phyloP scores from a whole-genome alignment of 2,888 invertebrate species.

The Protophormia terraenovae region DNA sequence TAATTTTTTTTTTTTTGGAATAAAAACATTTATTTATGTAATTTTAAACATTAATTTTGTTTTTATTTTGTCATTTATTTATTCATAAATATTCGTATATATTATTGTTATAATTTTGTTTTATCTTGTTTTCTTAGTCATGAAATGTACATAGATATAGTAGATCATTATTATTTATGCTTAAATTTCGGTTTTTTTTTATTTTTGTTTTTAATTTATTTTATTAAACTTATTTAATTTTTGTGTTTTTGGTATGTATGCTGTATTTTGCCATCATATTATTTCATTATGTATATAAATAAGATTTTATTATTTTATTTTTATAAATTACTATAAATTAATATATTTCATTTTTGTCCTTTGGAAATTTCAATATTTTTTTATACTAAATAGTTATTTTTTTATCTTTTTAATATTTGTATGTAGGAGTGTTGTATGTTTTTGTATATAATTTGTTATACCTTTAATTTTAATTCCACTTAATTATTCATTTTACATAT shows the following conservation, averaged over 20 bases:
- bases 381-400: constrained; percentile 48
- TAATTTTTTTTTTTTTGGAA: not conserved
- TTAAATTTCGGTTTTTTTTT: constrained; percentile 52
- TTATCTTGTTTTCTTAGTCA: constrained; percentile 48
- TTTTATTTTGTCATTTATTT: constrained; percentile 59
- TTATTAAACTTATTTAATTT: constrained; percentile 5
- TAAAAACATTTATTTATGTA: constrained; percentile 35
- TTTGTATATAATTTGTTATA: constrained; percentile 59
- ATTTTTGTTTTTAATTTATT: constrained; percentile 34
- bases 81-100: constrained; percentile 66
- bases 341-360: constrained; percentile 30
- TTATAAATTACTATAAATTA: constrained; percentile 68
- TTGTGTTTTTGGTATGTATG: constrained; percentile 28
- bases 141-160: constrained; percentile 64
- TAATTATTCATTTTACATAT: constrained; percentile 48
- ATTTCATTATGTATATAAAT: too few relatives aligned
- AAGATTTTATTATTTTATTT: constrained; percentile 58
- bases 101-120: constrained; percentile 62
- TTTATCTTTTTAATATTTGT: not conserved
- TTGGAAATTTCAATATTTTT: constrained; percentile 45
- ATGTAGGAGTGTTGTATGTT: not conserved
- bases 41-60: constrained; percentile 64
- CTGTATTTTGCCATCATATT: constrained; percentile 61
- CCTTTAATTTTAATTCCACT: constrained; percentile 39
- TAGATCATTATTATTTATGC: constrained; percentile 51